These are phyloP conservation scores for Lithobates pipiens DNA, from an alignment of 2,797 vertebrate genomes.

Conservation along the genomic window DNA sequence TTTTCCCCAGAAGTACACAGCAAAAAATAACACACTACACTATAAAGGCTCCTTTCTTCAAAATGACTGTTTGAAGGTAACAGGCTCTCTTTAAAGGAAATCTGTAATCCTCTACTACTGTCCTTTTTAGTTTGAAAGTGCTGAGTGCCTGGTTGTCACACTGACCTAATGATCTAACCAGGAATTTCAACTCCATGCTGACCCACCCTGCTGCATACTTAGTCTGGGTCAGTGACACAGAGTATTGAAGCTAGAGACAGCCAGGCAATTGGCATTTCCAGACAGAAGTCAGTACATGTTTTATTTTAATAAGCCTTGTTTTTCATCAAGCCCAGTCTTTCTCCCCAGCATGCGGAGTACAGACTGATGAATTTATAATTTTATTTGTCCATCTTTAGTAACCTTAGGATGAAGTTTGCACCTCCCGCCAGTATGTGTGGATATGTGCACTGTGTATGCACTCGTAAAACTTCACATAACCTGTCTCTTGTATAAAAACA, in stretches of 20 bases:
- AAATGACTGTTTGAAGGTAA: background rate
- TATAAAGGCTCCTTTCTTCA: too few species aligned
- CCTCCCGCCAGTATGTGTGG: background rate
- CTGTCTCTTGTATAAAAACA: conserved; percentile 2
- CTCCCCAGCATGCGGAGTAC: background rate
- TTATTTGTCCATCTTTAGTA: background rate
- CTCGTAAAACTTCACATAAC: background rate
- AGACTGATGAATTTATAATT: background rate
- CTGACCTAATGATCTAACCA: too few species aligned
- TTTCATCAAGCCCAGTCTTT: too few species aligned
- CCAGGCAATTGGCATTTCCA: background rate
- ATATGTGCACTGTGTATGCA: background rate
- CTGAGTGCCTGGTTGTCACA: too few species aligned
- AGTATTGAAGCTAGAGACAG: background rate
- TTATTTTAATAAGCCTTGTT: too few species aligned
- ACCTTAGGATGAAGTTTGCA: background rate
- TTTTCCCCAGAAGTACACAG: too few species aligned
- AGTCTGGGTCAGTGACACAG: too few species aligned
- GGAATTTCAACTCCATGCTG: too few species aligned
- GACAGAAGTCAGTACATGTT: background rate
- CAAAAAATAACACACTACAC: too few species aligned
- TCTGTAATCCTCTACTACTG: too few species aligned
- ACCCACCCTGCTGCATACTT: too few species aligned
- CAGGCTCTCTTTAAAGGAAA: background rate
- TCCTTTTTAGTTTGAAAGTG: too few species aligned